Evolutionary conservation across 2,888 invertebrate genomes (phyloP), one percentile per base, ranked within the genome.

Genomic region (Minunthozetes semirufus): DNA sequence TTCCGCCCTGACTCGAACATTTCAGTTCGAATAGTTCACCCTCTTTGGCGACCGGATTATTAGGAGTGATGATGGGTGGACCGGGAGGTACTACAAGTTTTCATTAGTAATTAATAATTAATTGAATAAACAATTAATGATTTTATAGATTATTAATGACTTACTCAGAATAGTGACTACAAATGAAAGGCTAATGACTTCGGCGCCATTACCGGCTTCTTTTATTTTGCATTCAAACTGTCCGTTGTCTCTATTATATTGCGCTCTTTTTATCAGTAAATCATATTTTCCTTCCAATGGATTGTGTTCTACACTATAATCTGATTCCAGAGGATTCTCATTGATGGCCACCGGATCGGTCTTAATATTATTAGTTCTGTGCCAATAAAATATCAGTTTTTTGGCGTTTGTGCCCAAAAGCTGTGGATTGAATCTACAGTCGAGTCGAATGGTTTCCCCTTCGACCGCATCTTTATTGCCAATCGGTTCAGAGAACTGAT

Each of bases 311-410:
- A 92, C 86, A 83, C 91, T 89, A 86, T 94, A 94, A 83, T 92
- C 90, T 78, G 88, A 88, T 81, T 91, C 91, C 79, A 94, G 85
- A 72, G 92, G 89, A 73, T 89, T 88, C 80, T 88, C 87, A 77
- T 89, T 90, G 81, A 94, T 91, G 80, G 94, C 94, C 73, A 93
- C 94, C 83, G 93, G 94, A 84, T 94, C 94, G 83, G 91, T 92
- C 72, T 89, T 89, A 80, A 89, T 89, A 79, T 76, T 74, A 73
- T 78, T 79, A 19, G 71, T 78, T 19, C 78, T 66, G 25, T 77
- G 76, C 79, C 79, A 79, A 73, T 77, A 78, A 73, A 75, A 78
- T 13, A 78, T 75, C n/a, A 76, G 75, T 59, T 78, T 76, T 38
- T 77, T 76, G 15, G 76, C 71, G 27, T 66, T 63, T 25, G 22